A percentile compares a stretch with the other conserved stretches of the same genome.
These are phyloP conservation scores for Cyaniris semiargus DNA, from an alignment of 2,888 invertebrate species.

Conservation along the genomic window DNA sequence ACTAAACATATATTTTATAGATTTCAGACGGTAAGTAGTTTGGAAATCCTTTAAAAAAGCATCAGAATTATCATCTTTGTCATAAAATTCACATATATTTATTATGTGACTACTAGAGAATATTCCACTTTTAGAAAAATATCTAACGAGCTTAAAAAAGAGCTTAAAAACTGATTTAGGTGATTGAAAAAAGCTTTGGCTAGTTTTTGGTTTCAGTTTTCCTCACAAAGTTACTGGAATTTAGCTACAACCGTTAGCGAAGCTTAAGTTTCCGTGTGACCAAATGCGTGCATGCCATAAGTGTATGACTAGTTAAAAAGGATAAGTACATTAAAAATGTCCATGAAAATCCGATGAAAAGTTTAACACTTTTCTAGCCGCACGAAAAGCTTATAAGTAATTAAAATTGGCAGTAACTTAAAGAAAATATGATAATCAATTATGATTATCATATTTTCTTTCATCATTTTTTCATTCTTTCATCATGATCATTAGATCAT, in stretches of 20 bases:
- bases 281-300: too few species aligned
- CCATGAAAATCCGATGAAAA: not conserved
- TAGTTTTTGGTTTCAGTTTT: not conserved
- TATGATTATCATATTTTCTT: too few species aligned
- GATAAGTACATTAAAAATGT: not conserved
- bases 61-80: not conserved
- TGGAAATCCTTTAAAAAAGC: not conserved
- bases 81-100: not conserved
- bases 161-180: not conserved
- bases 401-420: not conserved
- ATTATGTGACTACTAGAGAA: not conserved
- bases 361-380: not conserved
- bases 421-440: too few species aligned
- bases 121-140: not conserved
- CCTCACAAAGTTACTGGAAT: not conserved
- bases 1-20: slow-evolving; percentile 20
- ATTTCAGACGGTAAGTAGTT: not conserved
- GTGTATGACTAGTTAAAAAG: not conserved
- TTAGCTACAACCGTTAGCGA: not conserved
- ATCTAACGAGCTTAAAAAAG: not conserved
- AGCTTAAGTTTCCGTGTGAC: too few species aligned
- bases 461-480: too few species aligned
- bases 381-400: not conserved
- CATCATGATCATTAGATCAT: too few species aligned
- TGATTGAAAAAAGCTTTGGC: not conserved